These are phyloP conservation scores for Ascidia mentula DNA, from an alignment of 23 tunicate species.

Conservation along the genomic window DNA sequence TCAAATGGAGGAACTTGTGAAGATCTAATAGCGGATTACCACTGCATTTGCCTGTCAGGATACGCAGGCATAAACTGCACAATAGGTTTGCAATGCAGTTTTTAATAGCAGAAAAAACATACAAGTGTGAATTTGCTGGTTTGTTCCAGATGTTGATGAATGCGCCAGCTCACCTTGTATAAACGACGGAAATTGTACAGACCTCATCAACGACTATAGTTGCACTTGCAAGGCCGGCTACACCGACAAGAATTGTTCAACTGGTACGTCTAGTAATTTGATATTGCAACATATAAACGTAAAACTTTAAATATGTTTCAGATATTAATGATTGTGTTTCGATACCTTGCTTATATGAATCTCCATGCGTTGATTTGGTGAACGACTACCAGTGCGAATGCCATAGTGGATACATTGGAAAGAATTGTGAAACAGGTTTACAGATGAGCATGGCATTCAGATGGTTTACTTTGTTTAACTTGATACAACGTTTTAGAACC, in stretches of 20 bases:
- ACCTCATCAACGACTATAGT: constrained; percentile 6
- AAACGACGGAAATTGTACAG: not conserved
- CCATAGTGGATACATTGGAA: not conserved
- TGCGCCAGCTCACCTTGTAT: not conserved
- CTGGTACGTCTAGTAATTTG: not conserved
- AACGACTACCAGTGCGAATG: not conserved
- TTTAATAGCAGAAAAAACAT: not conserved
- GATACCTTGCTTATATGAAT: not conserved
- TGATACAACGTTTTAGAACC: not conserved
- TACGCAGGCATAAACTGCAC: not conserved
- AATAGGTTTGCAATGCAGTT: not conserved
- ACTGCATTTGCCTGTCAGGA: not conserved
- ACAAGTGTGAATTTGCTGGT: not conserved
- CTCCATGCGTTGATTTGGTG: not conserved
- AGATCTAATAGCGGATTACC: not conserved
- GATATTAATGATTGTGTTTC: not conserved
- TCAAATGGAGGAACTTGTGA: not conserved
- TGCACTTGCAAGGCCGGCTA: constrained; percentile 4
- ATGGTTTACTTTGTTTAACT: not conserved
- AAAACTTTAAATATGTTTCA: not conserved
- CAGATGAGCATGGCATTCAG: not conserved
- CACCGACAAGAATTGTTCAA: constrained; percentile 14
- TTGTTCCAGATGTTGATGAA: constrained; percentile 2
- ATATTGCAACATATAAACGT: no score
- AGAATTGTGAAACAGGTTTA: constrained; percentile 4